Base-by-base conservation (phyloP, 2,888 invertebrate genomes). In the Orchesellides sinensis region DNA sequence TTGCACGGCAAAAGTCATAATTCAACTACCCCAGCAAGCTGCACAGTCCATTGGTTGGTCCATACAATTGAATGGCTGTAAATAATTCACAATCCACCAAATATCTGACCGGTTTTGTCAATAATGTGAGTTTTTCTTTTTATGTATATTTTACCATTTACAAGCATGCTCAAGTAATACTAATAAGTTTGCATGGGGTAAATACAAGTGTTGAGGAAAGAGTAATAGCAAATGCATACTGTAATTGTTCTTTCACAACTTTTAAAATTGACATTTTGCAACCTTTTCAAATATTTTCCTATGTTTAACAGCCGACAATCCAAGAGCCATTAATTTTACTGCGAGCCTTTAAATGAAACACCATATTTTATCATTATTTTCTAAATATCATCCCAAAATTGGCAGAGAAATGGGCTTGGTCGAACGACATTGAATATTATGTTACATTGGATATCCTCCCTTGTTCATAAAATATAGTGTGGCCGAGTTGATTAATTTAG, bases 51-150 rank as follows among this genome's bases (percentile, higher is more conserved):
- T 29, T 59, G 21, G 6, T 14, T 8, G 10, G 29, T 35, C 19
- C 17, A 35, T 27, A 27, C 35, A 21, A 14, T 23, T 32, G 35
- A 75, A 54, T 65, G 65, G 52, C 68, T 68, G 68, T 68, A 77
- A 68, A 77, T 77, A 77, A 77, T 68, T 68, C 68, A 77, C 45
- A 77, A 59, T 68, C 32, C 68, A 77, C 27, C 77, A 68, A 77
- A 77, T 68, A 77, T 77, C 77, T 77, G 77, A 77, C 77, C 77
- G 77, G 77, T 77, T 77, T 68, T 77, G 77, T 77, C 77, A 77
- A 77, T 77, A 77, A 77, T 54, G 75, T 63, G 35, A 40, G 4
- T 45, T 10, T 32, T 10, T 32, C 40, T 4, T 40, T 23, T 59
- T 32, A 29, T 59, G 59, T 59, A 40, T 40, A 17, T 59, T n/a